Evolutionary conservation across 1,140 invertebrate genomes (phyloP).

Genomic region (Drosophila takahashii): DNA sequence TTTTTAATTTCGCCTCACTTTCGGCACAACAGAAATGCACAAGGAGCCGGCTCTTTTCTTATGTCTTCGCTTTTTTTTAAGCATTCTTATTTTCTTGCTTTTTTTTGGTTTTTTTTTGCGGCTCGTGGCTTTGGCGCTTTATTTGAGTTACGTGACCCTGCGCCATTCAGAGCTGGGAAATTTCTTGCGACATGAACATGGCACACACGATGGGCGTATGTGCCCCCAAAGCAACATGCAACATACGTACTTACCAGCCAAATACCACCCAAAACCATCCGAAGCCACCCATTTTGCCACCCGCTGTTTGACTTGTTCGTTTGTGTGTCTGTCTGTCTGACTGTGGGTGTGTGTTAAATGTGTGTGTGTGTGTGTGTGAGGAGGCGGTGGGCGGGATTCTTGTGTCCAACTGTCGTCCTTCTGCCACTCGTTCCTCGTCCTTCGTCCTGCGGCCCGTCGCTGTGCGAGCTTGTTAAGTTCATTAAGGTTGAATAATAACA

Average conservation of each 20-base stretch:
- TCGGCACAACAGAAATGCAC: constrained; percentile 23
- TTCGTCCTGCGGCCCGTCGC: constrained; percentile 21
- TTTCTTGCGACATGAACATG: constrained; percentile 80
- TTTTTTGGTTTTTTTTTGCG: constrained; percentile 26
- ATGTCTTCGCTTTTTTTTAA: constrained; percentile 22
- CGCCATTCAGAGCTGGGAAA: constrained; percentile 72
- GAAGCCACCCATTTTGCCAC: constrained; percentile 19
- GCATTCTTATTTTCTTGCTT: constrained; percentile 22
- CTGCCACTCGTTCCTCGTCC: constrained; percentile 34
- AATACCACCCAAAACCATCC: constrained; percentile 21
- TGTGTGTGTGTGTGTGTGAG: constrained; percentile 12
- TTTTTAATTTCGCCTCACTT: constrained; percentile 47
- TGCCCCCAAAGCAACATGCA: constrained; percentile 47
- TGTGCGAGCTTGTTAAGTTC: constrained; percentile 80
- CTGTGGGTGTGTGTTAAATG: constrained; percentile 21
- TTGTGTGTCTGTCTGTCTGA: constrained; percentile 35
- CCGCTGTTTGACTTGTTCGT: constrained; percentile 52
- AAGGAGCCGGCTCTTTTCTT: constrained; percentile 13
- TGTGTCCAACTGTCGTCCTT: constrained; percentile 53
- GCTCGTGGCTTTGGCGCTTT: constrained; percentile 67
- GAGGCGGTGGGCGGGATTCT: constrained; percentile 21
- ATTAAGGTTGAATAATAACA: constrained; percentile 82
- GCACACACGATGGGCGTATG: constrained; percentile 35
- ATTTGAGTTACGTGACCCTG: constrained; percentile 81
- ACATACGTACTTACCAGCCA: constrained; percentile 38